Base-by-base conservation (phyloP, 2,888 invertebrate species). In the Taphrorychus bicolor region DNA sequence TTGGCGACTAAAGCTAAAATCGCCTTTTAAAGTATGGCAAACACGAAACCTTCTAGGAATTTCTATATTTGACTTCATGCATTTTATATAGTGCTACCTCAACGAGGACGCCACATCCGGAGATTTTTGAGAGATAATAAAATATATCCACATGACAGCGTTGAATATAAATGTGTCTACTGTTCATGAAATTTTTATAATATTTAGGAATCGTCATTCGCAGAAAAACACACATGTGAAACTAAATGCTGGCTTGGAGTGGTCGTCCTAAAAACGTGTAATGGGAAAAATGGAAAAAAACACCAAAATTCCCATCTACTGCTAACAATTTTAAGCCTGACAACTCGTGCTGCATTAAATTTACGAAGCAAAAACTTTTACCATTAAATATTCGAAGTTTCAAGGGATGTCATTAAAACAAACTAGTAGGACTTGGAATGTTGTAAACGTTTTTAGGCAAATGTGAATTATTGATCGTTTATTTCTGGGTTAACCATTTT, bases 301-400 rank as follows among this genome's bases (percentile, higher is more conserved):
- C 51, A 51, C 9, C 14, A 18, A 51, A 51, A 51, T 22, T 22
- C 11, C 9, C 22, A 7, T 22, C n/a, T n/a, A 16, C 16, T 48
- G 16, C n/a, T n/a, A 48, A n/a, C 17, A n/a, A 48, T 14, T 48
- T 9, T 21, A 19, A 11, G n/a, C 14, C 51, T 11, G 51, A 19
- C 48, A 48, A n/a, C 16, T 16, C 1, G 19, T 21, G 32, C 32
- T 16, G 32, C 54, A 54, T 54, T 54, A 54, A 54, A 54, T 54
- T 54, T 24, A 16, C n/a, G 22, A 24, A 14, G 54, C 32, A 54
- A 54, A 54, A 54, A 54, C 32, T 54, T 54, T 54, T 16, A 16
- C 54, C 54, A 54, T 54, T 54, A 54, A 23, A 54, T 24, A 54
- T 54, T 32, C 32, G 32, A 54, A 54, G 54, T 54, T 54, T 54